Evolutionary conservation across 2,113 vertebrate species (phyloP).

Genomic region (Phrynosoma blainvillii): DNA sequence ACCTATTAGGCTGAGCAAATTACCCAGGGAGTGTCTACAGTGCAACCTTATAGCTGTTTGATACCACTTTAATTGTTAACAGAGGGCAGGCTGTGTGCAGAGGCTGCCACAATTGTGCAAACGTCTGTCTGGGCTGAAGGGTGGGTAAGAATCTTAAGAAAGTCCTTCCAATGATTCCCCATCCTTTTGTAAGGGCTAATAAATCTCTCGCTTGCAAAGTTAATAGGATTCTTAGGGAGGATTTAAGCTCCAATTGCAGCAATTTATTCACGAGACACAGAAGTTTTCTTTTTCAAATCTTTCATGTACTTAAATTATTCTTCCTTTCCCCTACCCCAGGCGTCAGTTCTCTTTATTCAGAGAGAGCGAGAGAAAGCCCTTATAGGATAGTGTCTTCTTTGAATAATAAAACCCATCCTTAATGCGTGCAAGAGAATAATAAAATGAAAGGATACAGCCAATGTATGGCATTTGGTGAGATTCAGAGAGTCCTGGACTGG

Average conservation of each 20-base stretch:
- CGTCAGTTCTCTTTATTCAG: not conserved
- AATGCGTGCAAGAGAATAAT: constrained; percentile 4
- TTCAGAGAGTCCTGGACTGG: too few species aligned
- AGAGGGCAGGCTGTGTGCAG: not conserved
- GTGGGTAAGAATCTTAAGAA: not conserved
- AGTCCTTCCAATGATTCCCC: accelerated
- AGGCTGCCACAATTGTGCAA: not conserved
- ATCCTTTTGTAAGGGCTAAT: not conserved
- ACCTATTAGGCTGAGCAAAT: too few species aligned
- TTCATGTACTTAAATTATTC: constrained; percentile 24
- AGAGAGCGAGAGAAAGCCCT: constrained; percentile 4
- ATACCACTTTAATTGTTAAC: too few species aligned
- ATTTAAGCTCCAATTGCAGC: constrained; percentile 31
- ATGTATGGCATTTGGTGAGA: accelerated
- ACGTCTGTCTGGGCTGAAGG: not conserved
- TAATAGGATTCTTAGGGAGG: constrained; percentile 24
- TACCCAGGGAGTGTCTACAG: too few species aligned
- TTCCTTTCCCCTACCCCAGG: not conserved
- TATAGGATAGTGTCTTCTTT: not conserved
- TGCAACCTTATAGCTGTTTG: not conserved
- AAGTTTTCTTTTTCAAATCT: constrained; percentile 3
- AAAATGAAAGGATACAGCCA: not conserved
- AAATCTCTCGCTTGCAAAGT: not conserved
- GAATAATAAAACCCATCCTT: constrained; percentile 26
- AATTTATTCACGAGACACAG: constrained; percentile 21